A percentile compares a stretch with the other conserved stretches of the same genome.
Evolutionary conservation across 1,140 invertebrate species (phyloP).

Genomic region (Sycophaga agraensis): DNA sequence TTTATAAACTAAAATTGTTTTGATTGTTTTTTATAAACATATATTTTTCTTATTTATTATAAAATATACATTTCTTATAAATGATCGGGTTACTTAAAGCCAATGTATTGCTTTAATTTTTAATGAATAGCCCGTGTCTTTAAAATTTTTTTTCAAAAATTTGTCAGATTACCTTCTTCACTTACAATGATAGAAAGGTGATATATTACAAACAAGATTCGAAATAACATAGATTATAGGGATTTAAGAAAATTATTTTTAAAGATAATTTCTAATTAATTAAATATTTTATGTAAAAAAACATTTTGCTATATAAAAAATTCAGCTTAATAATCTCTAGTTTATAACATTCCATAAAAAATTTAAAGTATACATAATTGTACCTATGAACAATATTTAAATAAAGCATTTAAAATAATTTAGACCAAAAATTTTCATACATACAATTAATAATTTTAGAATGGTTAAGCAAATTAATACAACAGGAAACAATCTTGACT

Average conservation of each 20-base stretch:
- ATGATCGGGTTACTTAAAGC: conserved; percentile 1
- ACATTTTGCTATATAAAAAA: too few relatives aligned
- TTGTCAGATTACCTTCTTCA: too few relatives aligned
- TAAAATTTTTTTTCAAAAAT: not conserved
- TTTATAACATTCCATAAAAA: not conserved
- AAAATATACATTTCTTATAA: conserved; percentile 26
- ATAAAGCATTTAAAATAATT: too few relatives aligned
- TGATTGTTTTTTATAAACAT: conserved; percentile 1
- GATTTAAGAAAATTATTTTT: too few relatives aligned
- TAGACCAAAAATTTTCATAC: too few relatives aligned
- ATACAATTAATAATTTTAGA: too few relatives aligned
- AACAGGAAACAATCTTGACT: too few relatives aligned
- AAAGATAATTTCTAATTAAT: too few relatives aligned
- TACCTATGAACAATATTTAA: too few relatives aligned
- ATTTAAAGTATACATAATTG: not conserved
- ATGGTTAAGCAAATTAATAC: too few relatives aligned
- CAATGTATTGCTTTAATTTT: not conserved
- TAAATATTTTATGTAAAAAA: too few relatives aligned
- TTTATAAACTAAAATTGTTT: not conserved
- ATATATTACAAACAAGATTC: conserved; percentile 2
- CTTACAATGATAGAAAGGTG: not conserved
- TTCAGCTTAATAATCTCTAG: too few relatives aligned
- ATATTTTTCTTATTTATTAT: conserved; percentile 15
- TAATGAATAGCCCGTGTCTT: not conserved
- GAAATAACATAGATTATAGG: not conserved